Base-by-base conservation (phyloP, 2,888 invertebrate genomes). In the Carcina quercana region DNA sequence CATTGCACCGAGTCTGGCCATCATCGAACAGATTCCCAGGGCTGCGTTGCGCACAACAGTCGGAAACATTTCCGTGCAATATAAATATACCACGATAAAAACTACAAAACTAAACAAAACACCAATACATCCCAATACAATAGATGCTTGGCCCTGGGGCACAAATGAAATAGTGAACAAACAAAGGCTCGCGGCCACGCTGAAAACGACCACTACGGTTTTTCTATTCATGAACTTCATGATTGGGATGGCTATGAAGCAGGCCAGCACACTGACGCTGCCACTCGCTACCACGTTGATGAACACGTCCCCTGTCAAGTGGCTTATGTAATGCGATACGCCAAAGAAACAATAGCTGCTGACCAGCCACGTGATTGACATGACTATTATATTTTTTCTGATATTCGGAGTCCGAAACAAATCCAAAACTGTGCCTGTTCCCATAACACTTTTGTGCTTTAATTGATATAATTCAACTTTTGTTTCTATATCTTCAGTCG, bases 11-110 rank as follows among this genome's bases (percentile, higher is more conserved):
- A 94, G 58, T 42, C 96, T 86, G 0, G 95, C 95, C 59, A 91
- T 88, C 89, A 94, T 92, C 0, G 95, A 95, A 21, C 91, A 91
- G 8, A 92, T 85, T 3, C 96, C 96, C 45, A 96, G 86, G 0
- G 94, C 95, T 30, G 91, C 89, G 56, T 94, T 95, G 5, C 96
- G 86, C 1, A 95, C 90, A 5, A 94, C 91, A 0, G 96, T 96
- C 1, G 96, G 96, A 59, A 94, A 95, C 43, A 95, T 76, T 73
- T 96, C 96, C 0, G 93, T 91, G 7, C 91, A 90, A 68, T 91
- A 95, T 15, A 95, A 86, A 61, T 95, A 96, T 5, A 90, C 88
- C 2, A 92, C 90, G 2, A 94, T 89, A 58, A 95, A 95, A 3
- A 90, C 88, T 13, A 93, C 86, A 1, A 93, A 91, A 50, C 92